phyloP scores from a whole-genome alignment of 1,140 invertebrate genomes.

The Drosophila virilis region DNA sequence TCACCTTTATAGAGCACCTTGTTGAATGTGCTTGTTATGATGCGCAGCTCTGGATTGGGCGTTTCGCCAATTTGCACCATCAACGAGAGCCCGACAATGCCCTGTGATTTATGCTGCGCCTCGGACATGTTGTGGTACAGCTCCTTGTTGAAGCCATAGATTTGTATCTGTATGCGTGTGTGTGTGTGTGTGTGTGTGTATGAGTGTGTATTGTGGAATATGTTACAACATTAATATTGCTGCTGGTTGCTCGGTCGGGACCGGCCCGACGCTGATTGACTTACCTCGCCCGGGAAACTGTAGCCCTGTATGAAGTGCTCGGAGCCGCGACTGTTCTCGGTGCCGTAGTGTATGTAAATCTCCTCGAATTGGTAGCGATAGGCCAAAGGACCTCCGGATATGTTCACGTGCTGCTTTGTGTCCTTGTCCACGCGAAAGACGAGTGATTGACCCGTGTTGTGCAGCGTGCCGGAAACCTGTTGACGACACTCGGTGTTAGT shows the following conservation, averaged over 20 bases:
- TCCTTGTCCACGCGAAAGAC: conserved; percentile 95
- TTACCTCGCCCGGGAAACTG: conserved; percentile 97
- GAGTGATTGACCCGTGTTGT: conserved; percentile 96
- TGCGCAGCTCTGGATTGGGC: conserved; percentile 92
- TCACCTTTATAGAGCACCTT: conserved; percentile 93
- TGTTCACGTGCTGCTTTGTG: conserved; percentile 93
- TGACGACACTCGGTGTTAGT: conserved; percentile 34
- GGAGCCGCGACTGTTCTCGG: conserved; percentile 93
- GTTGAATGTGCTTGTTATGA: conserved; percentile 94
- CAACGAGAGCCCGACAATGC: conserved; percentile 95
- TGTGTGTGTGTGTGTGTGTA: background rate
- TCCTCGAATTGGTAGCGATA: conserved; percentile 97
- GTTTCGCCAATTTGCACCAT: conserved; percentile 96
- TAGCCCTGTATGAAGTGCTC: conserved; percentile 97
- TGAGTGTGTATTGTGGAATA: background rate
- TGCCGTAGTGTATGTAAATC: conserved; percentile 97
- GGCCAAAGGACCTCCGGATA: conserved; percentile 97
- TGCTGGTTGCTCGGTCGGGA: background rate
- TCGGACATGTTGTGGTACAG: conserved; percentile 98
- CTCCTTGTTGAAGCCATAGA: conserved; percentile 98
- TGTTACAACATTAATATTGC: conserved; percentile 15
- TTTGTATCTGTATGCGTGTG: conserved; percentile 91
- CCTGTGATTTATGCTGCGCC: conserved; percentile 96
- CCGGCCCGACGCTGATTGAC: conserved; percentile 42
- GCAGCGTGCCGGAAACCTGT: conserved; percentile 93